A percentile compares a stretch with the other conserved stretches of the same genome.
These are phyloP conservation scores for Gracilinanus agilis DNA, from an alignment of 2,113 vertebrate species.

Conservation along the genomic window DNA sequence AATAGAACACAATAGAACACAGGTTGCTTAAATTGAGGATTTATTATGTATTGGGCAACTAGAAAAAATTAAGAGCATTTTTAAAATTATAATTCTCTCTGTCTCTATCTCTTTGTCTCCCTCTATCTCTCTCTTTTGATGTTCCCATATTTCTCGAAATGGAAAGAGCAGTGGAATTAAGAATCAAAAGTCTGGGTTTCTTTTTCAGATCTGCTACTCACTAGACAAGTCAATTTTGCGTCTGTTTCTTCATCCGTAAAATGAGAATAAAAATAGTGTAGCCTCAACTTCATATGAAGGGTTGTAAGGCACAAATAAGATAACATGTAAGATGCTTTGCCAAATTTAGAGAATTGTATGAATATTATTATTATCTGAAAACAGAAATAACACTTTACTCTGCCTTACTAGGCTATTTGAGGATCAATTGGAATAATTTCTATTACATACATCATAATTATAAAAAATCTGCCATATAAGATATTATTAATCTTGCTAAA, in stretches of 20 bases:
- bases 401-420: neutral
- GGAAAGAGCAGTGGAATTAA: neutral
- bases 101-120: neutral
- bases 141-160: neutral
- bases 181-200: neutral
- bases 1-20: neutral
- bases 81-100: neutral
- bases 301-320: neutral
- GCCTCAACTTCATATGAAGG: neutral
- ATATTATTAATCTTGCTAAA: slow-evolving; percentile 16
- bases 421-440: neutral
- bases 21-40: neutral
- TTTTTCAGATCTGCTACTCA: neutral
- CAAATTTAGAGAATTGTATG: neutral
- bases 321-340: neutral
- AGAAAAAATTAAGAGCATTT: neutral
- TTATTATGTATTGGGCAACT: accelerated
- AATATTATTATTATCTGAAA: neutral
- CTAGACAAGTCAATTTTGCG: neutral
- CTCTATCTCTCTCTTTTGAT: neutral
- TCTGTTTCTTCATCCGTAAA: neutral
- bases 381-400: neutral
- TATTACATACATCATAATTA: neutral
- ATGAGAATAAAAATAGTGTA: neutral
- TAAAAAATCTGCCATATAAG: neutral